Evolutionary conservation across 2,888 invertebrate species (phyloP).

Genomic region (Thalpophila matura): DNA sequence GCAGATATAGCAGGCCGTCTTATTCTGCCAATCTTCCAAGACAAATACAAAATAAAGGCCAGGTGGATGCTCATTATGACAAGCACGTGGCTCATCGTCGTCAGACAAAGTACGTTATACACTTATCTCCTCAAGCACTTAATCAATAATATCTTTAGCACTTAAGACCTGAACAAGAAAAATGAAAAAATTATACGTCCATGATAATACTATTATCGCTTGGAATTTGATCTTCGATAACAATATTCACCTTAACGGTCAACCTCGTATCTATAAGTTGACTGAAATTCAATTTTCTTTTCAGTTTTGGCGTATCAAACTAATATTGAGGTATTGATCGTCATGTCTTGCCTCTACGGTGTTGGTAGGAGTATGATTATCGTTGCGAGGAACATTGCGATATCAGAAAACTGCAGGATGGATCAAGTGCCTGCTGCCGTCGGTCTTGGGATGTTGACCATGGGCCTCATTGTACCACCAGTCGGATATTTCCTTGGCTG

Average conservation of each 20-base stretch:
- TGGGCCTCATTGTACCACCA: slow-evolving; percentile 92
- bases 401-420: slow-evolving; percentile 91
- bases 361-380: slow-evolving; percentile 93
- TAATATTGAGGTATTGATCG: slow-evolving; percentile 86
- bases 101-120: slow-evolving; percentile 89
- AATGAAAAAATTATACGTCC: slow-evolving; percentile 44
- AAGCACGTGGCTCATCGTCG: slow-evolving; percentile 89
- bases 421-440: slow-evolving; percentile 93
- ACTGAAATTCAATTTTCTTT: slow-evolving; percentile 57
- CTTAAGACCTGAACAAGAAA: slow-evolving; percentile 38
- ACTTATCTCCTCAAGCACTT: slow-evolving; percentile 17
- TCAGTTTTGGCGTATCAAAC: slow-evolving; percentile 92
- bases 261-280: slow-evolving; percentile 3
- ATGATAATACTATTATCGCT: slow-evolving; percentile 47
- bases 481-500: slow-evolving; percentile 92
- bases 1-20: slow-evolving; percentile 93
- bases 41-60: slow-evolving; percentile 91
- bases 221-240: slow-evolving; percentile 53
- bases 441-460: slow-evolving; percentile 93
- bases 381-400: slow-evolving; percentile 93
- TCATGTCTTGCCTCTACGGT: slow-evolving; percentile 92
- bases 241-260: slow-evolving; percentile 25
- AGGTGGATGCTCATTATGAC: slow-evolving; percentile 92
- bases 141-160: slow-evolving; percentile 26
- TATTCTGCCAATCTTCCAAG: slow-evolving; percentile 92